Conservation (phyloP, 2,113 vertebrate species). For the Rhea americana region DNA sequence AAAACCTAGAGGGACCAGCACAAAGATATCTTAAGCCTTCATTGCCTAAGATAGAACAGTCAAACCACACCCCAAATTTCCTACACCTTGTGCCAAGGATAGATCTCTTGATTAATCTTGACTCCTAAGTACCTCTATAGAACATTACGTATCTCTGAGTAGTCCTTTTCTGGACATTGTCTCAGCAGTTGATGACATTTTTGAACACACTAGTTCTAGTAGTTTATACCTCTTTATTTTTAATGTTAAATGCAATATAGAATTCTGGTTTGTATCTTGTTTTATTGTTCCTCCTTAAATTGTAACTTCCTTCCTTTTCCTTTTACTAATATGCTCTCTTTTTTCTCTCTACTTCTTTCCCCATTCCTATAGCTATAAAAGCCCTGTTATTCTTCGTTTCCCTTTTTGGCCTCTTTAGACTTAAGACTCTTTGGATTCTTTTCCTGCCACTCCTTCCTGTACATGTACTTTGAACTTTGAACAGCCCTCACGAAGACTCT, state of each 20-base stretch:
- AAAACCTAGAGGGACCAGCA: slow-evolving; percentile 16
- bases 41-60: not conserved
- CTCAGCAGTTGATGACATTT: not conserved
- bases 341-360: not conserved
- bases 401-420: not conserved
- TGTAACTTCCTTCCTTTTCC: not conserved
- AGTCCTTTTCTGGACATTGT: not conserved
- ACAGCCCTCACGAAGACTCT: slow-evolving; percentile 13
- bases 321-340: not conserved
- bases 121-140: not conserved
- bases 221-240: not conserved
- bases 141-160: not conserved
- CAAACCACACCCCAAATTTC: slow-evolving; percentile 1
- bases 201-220: not conserved
- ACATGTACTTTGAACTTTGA: slow-evolving; percentile 29
- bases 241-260: not conserved
- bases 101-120: not conserved
- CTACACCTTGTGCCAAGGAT: not conserved
- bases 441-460: slow-evolving; percentile 47
- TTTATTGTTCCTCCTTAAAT: not conserved
- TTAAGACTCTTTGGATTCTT: slow-evolving; percentile 23
- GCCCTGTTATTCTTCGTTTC: not conserved
- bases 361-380: not conserved
- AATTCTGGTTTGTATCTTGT: not conserved
- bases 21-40: not conserved